Conservation (phyloP, 2,888 invertebrate species). For the Lumbricus terrestris region DNA sequence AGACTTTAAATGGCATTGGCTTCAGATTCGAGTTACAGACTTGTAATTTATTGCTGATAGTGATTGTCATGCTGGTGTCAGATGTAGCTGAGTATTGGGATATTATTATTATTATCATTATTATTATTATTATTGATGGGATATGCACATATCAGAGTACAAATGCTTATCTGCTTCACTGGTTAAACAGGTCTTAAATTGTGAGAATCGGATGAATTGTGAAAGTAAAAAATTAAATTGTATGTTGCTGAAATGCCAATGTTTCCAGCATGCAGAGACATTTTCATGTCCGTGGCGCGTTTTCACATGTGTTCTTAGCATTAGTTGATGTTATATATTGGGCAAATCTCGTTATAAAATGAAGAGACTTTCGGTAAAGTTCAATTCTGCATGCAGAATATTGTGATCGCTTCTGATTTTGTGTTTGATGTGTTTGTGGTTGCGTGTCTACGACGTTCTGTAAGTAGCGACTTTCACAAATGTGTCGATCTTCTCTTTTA, state of each 20-base stretch:
- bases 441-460: not conserved
- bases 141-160: not conserved
- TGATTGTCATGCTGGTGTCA: not conserved
- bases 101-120: too few species aligned
- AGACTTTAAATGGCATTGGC: not conserved
- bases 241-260: not conserved
- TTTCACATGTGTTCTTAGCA: not conserved
- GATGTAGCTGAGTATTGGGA: not conserved
- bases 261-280: not conserved
- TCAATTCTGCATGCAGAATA: not conserved
- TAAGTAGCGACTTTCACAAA: not conserved
- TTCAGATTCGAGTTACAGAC: not conserved
- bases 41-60: not conserved
- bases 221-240: not conserved
- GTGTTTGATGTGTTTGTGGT: not conserved
- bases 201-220: not conserved
- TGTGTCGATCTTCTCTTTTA: not conserved
- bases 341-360: not conserved
- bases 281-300: not conserved
- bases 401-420: not conserved
- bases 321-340: not conserved
- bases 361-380: not conserved
- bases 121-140: too few species aligned
- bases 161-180: not conserved
- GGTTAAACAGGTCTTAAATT: not conserved